Conservation (phyloP, 1,140 invertebrate genomes). For the Pogonomyrmex barbatus region DNA sequence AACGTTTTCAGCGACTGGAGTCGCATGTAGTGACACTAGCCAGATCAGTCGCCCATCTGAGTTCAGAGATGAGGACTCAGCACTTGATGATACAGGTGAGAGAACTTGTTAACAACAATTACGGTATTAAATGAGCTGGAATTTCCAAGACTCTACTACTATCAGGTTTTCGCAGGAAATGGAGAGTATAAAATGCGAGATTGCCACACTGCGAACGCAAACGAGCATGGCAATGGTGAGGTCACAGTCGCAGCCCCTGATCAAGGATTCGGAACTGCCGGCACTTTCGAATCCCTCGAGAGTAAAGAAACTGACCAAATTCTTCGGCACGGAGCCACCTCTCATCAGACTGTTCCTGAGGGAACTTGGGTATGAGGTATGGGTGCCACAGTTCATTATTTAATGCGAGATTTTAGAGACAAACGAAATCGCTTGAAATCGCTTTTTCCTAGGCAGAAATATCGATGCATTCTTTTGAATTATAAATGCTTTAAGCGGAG, state of each 20-base stretch:
- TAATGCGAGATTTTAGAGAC: neutral
- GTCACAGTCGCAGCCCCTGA: conserved; percentile 86
- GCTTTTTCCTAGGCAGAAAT: neutral
- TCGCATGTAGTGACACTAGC: conserved; percentile 97
- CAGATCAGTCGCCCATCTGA: conserved; percentile 96
- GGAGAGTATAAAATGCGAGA: conserved; percentile 94
- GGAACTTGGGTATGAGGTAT: conserved; percentile 97
- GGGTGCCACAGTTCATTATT: conserved; percentile 9
- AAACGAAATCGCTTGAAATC: neutral
- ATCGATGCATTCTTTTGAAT: neutral
- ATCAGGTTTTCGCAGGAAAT: conserved; percentile 89
- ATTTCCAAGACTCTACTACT: conserved; percentile 71
- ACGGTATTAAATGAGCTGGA: conserved; percentile 31
- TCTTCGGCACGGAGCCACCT: conserved; percentile 97
- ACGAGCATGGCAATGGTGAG: conserved; percentile 88
- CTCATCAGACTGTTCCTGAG: conserved; percentile 95
- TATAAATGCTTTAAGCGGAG: neutral
- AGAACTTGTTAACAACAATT: conserved; percentile 52
- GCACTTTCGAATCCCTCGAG: conserved; percentile 93
- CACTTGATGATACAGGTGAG: conserved; percentile 93
- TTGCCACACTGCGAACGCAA: conserved; percentile 91
- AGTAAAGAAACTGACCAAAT: conserved; percentile 94
- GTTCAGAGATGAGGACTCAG: conserved; percentile 96
- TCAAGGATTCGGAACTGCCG: conserved; percentile 87
- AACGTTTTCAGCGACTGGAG: conserved; percentile 95